A percentile compares a stretch with the other conserved stretches of the same genome.
These are phyloP conservation scores for Henricia sp. DNA, from an alignment of 53 echinoderm and acorn worm genomes.

Conservation along the genomic window DNA sequence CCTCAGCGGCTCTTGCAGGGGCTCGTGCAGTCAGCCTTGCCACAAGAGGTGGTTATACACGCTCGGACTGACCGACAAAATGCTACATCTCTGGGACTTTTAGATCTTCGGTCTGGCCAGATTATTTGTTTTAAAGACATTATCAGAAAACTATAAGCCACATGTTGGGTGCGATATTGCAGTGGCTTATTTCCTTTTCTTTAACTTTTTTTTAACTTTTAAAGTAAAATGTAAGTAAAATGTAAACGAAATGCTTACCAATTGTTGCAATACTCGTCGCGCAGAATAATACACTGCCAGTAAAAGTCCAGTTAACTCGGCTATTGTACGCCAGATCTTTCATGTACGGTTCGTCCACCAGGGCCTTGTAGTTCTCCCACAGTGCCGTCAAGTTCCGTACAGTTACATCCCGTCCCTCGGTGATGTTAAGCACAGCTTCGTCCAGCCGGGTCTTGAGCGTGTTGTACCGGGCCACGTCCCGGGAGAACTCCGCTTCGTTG, in stretches of 20 bases:
- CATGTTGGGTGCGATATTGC: no score
- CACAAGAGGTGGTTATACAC: no score
- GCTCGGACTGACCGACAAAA: no score
- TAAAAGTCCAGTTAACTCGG: constrained; percentile 60
- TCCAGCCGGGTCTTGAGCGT: not conserved
- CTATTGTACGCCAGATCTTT: not conserved
- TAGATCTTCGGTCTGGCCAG: no score
- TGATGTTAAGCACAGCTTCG: not conserved
- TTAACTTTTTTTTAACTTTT: no score
- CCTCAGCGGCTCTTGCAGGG: no score
- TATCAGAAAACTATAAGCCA: not conserved
- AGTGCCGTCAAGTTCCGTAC: constrained; percentile 10
- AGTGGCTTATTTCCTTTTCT: no score
- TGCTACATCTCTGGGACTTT: no score
- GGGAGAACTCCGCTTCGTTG: not conserved
- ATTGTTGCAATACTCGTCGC: constrained; percentile 88
- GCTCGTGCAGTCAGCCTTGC: no score
- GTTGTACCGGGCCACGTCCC: not conserved
- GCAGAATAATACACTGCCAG: constrained; percentile 81
- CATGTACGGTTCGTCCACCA: not conserved
- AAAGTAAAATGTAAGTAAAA: no score
- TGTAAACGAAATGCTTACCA: constrained; percentile 49
- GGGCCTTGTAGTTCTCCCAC: constrained; percentile 13
- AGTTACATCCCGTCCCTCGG: not conserved
- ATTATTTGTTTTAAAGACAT: no score